Evolutionary conservation across 2,888 invertebrate genomes (phyloP), one percentile per base, ranked within the genome.

Genomic region (Amorpha juglandis): DNA sequence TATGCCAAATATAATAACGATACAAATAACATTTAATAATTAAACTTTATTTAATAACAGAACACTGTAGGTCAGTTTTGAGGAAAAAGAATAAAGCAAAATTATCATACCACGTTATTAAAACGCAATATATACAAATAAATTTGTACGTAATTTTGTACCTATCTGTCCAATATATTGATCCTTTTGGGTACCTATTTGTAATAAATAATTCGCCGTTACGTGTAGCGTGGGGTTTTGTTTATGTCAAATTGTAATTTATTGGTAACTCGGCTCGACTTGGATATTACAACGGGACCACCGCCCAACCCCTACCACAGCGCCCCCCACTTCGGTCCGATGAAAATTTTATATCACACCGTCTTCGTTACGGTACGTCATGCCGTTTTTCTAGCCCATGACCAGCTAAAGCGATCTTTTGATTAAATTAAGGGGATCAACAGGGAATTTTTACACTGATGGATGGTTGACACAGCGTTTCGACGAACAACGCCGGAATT

Each of bases 391-490:
- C 90, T 90, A 87, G 81, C 80, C 84, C 90, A 82, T 84, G 89
- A 88, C 88, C 87, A 84, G 88, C 90, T 83, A 80, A 89, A 92
- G 89, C 91, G 91, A 90, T 90, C 89, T 91, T 91, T 92, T 91
- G 93, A 93, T 93, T 92, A 92, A 92, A 93, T 92, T 91, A 90
- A 88, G 89, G 92, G 91, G 91, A 90, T 91, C 90, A 90, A 85
- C 86, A 72, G 87, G 86, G 90, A 90, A 92, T 91, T 91, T 92
- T 90, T 90, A 91, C 90, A 89, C 87, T 93, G 92, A 92, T 91
- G 90, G 91, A 91, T 91, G 91, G 89, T 91, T 91, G 90, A 91
- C 91, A 89, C 88, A 90, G 90, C 89, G 87, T 89, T 91, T 91
- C 88, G 87, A 85, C 83, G 85, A 84, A 88, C 87, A 87, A 83